Base-by-base conservation (phyloP, 1,140 invertebrate species). In the Himalopsyche phryganea region DNA sequence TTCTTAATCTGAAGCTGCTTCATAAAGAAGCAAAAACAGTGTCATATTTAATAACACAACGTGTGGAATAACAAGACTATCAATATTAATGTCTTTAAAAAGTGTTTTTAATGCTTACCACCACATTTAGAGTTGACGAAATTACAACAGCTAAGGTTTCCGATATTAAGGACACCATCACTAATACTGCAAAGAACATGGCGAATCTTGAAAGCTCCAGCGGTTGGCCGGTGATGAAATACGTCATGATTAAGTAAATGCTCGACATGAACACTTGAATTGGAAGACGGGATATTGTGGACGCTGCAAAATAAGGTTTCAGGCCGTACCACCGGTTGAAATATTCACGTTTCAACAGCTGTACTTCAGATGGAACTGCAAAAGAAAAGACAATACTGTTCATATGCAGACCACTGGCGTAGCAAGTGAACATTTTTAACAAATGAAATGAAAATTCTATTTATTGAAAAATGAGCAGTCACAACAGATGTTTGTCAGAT, bases 281-380 rank as follows among this genome's bases (percentile, higher is more conserved):
- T 4, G 89, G 89, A 19, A 89, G 77, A 18, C 82, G 82, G 0
- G 92, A 84, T 47, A 92, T 69, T 0, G 91, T 88, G 65, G 92
- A 82, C 0, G 94, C 93, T 7, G 88, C 81, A 71, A 92, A 96
- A 69, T 97, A 97, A 0, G 94, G 87, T 68, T 89, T 89, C 11
- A 96, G 71, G 18, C 87, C 85, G 72, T 96, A 98, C 94, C 94
- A 98, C 63, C 90, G 85, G 71, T 98, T 98, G 66, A 96, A 90
- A 68, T 96, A 88, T 75, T 98, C 95, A 50, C 93, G 77, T 63
- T 92, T 91, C 59, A 97, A 78, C 3, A 94, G 79, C 46, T 86
- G 83, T 47, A 95, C 88, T 78, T 97, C 92, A 17, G 84, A 80
- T 1, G 94, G 93, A 84, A 94, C 93, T 96, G 73, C 23, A 83